Evolutionary conservation across 2,113 vertebrate species (phyloP).

Genomic region (Origma solitaria): DNA sequence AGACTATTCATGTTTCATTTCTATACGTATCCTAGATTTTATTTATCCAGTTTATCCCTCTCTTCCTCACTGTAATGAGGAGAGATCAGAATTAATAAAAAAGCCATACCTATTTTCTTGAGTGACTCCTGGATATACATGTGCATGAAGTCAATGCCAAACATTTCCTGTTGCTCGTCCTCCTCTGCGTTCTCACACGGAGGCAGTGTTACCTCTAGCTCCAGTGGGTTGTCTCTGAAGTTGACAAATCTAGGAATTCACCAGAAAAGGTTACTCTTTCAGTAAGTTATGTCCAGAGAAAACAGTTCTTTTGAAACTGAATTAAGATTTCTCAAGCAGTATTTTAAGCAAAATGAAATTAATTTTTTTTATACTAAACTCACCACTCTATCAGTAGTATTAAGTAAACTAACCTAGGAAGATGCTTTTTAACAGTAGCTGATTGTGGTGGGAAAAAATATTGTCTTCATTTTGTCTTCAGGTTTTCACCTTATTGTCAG

Average conservation of each 20-base stretch:
- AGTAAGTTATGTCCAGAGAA: not conserved
- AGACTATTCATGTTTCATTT: not conserved
- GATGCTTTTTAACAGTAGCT: not conserved
- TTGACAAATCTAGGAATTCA: constrained; percentile 88
- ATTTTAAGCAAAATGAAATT: not conserved
- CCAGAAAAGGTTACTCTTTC: constrained; percentile 15
- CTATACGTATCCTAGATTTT: not conserved
- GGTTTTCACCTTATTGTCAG: not conserved
- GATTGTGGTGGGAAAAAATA: not conserved
- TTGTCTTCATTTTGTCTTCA: not conserved
- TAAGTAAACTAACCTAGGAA: not conserved
- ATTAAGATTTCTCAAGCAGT: not conserved
- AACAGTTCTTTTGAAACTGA: not conserved
- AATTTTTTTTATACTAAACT: not conserved
- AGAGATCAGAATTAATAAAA: not conserved
- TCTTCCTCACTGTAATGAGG: not conserved
- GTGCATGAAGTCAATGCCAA: constrained; percentile 90
- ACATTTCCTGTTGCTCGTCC: constrained; percentile 86
- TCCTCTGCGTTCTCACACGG: constrained; percentile 61
- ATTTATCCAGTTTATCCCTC: not conserved
- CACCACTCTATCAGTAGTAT: not conserved
- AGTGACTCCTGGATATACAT: constrained; percentile 82
- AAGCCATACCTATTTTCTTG: constrained; percentile 54
- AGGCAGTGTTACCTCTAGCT: constrained; percentile 78
- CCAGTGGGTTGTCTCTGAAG: constrained; percentile 92